phyloP scores from a whole-genome alignment of 2,797 vertebrate species.

The Molossus alvarezi region DNA sequence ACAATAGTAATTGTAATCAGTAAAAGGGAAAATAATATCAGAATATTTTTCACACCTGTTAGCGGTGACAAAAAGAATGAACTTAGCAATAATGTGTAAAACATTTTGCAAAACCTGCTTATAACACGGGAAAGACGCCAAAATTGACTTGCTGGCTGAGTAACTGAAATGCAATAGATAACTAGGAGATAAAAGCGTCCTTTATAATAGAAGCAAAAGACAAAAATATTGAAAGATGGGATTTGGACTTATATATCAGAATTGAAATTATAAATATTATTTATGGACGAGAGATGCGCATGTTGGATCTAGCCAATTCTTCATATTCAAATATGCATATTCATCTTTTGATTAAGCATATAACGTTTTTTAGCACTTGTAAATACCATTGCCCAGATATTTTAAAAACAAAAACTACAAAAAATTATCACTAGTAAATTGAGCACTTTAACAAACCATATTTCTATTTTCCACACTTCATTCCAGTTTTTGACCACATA shows the following conservation, averaged over 20 bases:
- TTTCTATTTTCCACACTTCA: background rate
- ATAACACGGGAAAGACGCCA: background rate
- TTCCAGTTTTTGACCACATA: background rate
- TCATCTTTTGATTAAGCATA: background rate
- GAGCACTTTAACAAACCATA: background rate
- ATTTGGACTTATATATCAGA: background rate
- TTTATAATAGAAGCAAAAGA: background rate
- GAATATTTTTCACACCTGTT: conserved; percentile 29
- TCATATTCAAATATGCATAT: background rate
- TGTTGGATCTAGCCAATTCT: background rate
- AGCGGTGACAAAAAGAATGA: conserved; percentile 37
- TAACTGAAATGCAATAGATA: background rate
- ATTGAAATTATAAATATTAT: background rate
- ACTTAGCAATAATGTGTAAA: background rate
- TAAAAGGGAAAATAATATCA: conserved; percentile 47
- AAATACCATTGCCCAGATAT: background rate
- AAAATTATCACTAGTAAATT: background rate
- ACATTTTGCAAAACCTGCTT: conserved; percentile 8
- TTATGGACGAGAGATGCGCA: background rate
- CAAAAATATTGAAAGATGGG: background rate
- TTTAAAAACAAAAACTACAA: background rate
- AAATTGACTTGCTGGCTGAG: background rate
- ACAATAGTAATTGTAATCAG: conserved; percentile 65
- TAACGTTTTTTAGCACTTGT: background rate
- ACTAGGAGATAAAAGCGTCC: background rate